Conservation (phyloP, 2,797 vertebrate genomes). For the Smutsia temminckii region DNA sequence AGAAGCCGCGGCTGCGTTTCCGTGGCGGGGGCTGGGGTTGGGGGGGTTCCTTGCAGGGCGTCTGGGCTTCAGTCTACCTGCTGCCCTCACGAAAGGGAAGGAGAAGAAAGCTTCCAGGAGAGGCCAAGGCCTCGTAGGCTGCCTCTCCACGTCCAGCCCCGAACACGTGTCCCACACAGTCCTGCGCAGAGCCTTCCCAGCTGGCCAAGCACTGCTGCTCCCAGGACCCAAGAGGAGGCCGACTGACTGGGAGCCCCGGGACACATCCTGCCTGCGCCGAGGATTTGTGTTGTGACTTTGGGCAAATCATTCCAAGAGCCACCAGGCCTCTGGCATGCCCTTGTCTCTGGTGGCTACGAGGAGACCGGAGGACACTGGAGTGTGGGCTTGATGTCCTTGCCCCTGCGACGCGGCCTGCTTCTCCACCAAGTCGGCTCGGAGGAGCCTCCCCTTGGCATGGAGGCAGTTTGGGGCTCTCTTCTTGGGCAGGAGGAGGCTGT, state of each 20-base stretch:
- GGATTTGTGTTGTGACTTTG: neutral
- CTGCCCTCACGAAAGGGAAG: neutral
- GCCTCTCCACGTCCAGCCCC: neutral
- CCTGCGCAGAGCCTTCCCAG: too few species aligned
- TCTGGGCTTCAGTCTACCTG: too few species aligned
- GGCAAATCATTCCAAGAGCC: neutral
- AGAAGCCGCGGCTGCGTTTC: neutral
- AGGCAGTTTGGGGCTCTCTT: neutral
- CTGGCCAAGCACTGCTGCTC: neutral
- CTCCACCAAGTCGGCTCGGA: rapidly evolving
- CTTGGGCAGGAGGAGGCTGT: neutral
- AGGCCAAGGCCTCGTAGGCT: neutral
- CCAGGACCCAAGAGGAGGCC: neutral
- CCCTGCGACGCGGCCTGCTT: rapidly evolving
- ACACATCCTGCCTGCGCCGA: neutral
- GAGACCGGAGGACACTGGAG: neutral
- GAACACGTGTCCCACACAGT: rapidly evolving
- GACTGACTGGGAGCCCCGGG: neutral
- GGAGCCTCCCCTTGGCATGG: rapidly evolving
- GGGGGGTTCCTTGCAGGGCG: neutral
- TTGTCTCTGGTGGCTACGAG: neutral
- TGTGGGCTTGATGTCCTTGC: neutral
- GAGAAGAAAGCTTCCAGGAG: neutral
- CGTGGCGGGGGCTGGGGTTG: neutral
- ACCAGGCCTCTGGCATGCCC: neutral